Percentiles rank a stretch among this genome's conserved stretches.
phyloP scores from a whole-genome alignment of 2,888 invertebrate species.

The Smittia aterrima region DNA sequence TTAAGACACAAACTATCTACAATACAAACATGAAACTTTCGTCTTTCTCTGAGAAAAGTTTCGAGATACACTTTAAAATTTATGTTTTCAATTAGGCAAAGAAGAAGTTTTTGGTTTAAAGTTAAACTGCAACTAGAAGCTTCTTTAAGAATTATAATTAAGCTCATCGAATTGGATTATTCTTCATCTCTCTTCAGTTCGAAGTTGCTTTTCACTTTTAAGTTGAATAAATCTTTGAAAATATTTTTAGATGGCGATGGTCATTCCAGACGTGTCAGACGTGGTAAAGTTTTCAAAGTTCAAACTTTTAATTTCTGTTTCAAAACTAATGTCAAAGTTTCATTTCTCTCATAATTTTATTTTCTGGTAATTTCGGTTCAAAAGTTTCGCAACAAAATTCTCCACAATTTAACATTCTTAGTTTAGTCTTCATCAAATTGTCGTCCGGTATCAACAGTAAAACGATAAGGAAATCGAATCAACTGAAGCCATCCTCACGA shows the following conservation, averaged over 20 bases:
- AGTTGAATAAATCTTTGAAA: slow-evolving; percentile 19
- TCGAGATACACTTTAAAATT: too few relatives aligned
- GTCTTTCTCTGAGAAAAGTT: too few relatives aligned
- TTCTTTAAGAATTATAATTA: too few relatives aligned
- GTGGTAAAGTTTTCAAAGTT: slow-evolving; percentile 30
- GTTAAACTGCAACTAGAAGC: too few relatives aligned
- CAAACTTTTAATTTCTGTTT: background rate
- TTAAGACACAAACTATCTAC: too few relatives aligned
- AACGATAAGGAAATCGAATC: background rate
- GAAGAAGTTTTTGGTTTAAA: too few relatives aligned
- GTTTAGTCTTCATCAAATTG: background rate
- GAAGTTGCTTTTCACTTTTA: background rate
- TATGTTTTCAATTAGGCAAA: background rate
- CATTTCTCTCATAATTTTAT: slow-evolving; percentile 9
- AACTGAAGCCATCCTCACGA: background rate
- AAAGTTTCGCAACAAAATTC: background rate
- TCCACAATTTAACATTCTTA: background rate
- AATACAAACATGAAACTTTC: too few relatives aligned
- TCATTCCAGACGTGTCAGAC: slow-evolving; percentile 20
- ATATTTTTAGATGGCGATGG: slow-evolving; percentile 28
- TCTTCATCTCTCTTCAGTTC: background rate
- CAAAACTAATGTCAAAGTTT: slow-evolving; percentile 22
- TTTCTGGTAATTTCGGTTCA: slow-evolving; percentile 25
- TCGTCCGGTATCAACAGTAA: background rate
- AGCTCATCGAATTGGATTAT: background rate